Evolutionary conservation across 2,888 invertebrate species (phyloP).

Genomic region (Rhopalosiphum nymphaeae): DNA sequence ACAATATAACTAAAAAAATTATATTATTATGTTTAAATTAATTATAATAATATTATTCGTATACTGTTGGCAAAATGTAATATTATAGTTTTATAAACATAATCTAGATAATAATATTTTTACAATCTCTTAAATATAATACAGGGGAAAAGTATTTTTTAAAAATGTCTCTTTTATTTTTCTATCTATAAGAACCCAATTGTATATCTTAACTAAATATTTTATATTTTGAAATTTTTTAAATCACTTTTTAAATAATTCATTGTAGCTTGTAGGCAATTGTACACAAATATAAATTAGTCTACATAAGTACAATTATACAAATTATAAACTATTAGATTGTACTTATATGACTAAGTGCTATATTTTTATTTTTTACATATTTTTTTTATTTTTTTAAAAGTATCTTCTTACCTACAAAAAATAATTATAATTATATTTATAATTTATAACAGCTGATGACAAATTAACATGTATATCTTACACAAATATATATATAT

Average conservation of each 20-base stretch:
- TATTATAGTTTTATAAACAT: background rate
- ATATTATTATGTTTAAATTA: background rate
- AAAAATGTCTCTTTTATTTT: background rate
- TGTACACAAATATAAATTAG: no score
- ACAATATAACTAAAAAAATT: background rate
- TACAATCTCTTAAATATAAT: background rate
- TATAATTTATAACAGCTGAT: background rate
- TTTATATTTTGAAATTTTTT: background rate
- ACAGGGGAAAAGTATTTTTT: background rate
- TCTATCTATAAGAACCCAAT: background rate
- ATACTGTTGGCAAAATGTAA: background rate
- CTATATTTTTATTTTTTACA: no score
- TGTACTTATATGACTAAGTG: no score
- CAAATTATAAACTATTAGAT: no score
- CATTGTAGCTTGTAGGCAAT: no score
- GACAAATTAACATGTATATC: background rate
- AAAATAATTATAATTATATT: no score
- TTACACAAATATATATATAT: background rate
- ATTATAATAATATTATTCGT: background rate
- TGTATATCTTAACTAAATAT: background rate
- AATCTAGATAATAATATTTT: background rate
- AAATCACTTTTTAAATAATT: no score
- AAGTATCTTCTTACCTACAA: background rate
- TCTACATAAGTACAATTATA: no score
- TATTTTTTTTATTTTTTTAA: background rate